Base-by-base conservation (phyloP, 53 echinoderm and acorn worm species). In the Luidia sarsii region DNA sequence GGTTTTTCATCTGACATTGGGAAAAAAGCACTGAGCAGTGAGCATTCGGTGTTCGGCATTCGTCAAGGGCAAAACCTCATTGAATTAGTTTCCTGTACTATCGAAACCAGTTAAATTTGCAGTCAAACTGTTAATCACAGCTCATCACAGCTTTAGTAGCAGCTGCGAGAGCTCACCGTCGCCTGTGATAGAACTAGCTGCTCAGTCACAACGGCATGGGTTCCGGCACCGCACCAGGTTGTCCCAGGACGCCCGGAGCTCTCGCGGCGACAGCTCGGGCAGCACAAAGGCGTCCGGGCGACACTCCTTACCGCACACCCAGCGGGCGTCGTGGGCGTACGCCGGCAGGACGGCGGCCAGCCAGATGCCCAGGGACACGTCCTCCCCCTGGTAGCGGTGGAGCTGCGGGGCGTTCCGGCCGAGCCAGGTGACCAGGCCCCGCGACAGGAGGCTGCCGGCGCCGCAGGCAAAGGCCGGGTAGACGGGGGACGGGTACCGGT, bases 381-480 rank as follows among this genome's bases (percentile, higher is more conserved):
- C 99, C 51, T 99, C 99, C 3, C 99, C 99, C 81, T 99, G 99
- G 63, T 91, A 99, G 8, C 46, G 25, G 39, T 91, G 91, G 2
- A 99, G 79, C 35, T 71, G 39, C 54, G 88, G 88, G 28, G 32
- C 68, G 36, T 97, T 97, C 33, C 43, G 56, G 22, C 87, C 83
- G 50, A 94, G 91, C 99, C 99, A 97, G 9, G 66, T 22, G 11
- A 97, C 85, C 31, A 97, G 50, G 62, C 94, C 93, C 7, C 71
- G 66, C 37, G 91, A 82, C 34, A 97, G 57, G 13, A 97, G 30
- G 62, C 88, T 93, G 7, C 99, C 99, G 15, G 93, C 84, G n/a
- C 99, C 99, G 73, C 99, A 97, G 25, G 99, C 99, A 91, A 97
- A 97, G 24, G 99, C 86, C 33, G 99, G 99, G n/a, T 91, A 97